phyloP scores from a whole-genome alignment of 2,888 invertebrate genomes.

The Candidula unifasciata region DNA sequence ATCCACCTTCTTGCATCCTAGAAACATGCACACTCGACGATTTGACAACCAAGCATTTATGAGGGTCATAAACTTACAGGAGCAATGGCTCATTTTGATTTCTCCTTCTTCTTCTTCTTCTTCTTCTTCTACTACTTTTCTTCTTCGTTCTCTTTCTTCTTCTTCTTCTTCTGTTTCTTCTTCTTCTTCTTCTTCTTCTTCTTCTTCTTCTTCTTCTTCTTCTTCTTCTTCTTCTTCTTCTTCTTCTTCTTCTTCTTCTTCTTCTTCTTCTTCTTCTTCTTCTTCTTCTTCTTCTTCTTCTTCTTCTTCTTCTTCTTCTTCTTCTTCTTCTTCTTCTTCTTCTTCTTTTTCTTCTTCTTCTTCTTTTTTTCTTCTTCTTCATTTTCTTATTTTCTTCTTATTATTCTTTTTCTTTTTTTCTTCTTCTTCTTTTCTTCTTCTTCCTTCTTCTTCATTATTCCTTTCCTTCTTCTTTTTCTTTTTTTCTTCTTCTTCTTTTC shows the following conservation, averaged over 20 bases:
- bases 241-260: slow-evolving; percentile 16
- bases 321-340: neutral
- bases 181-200: slow-evolving; percentile 35
- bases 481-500: neutral
- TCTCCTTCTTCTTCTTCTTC: neutral
- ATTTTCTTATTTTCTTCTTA: too few species aligned
- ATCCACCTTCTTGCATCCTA: too few species aligned
- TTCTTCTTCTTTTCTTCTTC: neutral
- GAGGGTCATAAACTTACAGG: too few species aligned
- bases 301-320: neutral
- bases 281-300: neutral
- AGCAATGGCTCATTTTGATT: neutral
- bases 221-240: neutral
- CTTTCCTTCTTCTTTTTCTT: neutral
- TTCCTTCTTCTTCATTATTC: neutral
- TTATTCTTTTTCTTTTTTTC: slow-evolving; percentile 7
- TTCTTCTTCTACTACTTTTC: slow-evolving; percentile 24
- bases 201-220: slow-evolving; percentile 22
- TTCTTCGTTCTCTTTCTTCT: slow-evolving; percentile 16
- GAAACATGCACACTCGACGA: too few species aligned
- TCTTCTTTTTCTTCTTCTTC: neutral
- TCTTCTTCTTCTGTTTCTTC: slow-evolving; percentile 32
- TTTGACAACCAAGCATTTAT: too few species aligned
- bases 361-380: slow-evolving; percentile 6
- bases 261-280: slow-evolving; percentile 1